Base-by-base conservation (phyloP, 2,797 vertebrate species). In the Cryptoblepharus egeriae region DNA sequence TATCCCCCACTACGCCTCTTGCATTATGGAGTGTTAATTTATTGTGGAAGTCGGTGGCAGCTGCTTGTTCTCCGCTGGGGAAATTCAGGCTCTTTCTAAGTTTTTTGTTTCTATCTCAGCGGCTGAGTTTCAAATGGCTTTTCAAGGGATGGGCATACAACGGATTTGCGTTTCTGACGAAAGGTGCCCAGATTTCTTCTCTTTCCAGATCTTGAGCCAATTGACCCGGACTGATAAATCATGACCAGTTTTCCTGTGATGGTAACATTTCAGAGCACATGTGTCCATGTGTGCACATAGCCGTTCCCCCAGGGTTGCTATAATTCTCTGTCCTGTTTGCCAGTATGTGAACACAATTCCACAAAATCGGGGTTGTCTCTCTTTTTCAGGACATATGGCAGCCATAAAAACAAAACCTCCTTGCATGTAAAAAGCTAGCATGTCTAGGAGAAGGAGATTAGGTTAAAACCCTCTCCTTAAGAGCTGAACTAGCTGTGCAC, bases 61-160 rank as follows among this genome's bases (percentile, higher is more conserved):
- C 90, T 94, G 92, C 89, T 93, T 80, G 4, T 2, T 49, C 90
- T 93, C 86, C 93, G 91, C 86, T 87, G 75, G 92, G 91, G 91
- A 91, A 94, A 92, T 89, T 90, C 89, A 89, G 85, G 73, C 77
- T 63, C 89, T 87, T 88, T 63, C 79, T 1, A 24, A 3, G 26
- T 30, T n/a, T 55, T 65, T 72, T 57, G 11, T 12, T 55, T 55
- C 16, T 55, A 15, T 55, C 16, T 91, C 1, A 0, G 37, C 77
- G 80, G 69, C 70, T n/a, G 79, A 89, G 72, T 87, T 88, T 75
- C 61, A 84, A 91, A 92, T 85, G 82, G 77, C 0, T 0, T 82
- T 89, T 91, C 88, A 86, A 83, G 83, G 81, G 81, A 85, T 83
- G 39, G 88, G 74, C 86, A 90, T 91, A 88, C 5, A 92, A 88